Percentiles rank a stretch among this genome's conserved stretches.
Conservation (phyloP, 2,888 invertebrate genomes). For the Hydroisotoma schaefferi region DNA sequence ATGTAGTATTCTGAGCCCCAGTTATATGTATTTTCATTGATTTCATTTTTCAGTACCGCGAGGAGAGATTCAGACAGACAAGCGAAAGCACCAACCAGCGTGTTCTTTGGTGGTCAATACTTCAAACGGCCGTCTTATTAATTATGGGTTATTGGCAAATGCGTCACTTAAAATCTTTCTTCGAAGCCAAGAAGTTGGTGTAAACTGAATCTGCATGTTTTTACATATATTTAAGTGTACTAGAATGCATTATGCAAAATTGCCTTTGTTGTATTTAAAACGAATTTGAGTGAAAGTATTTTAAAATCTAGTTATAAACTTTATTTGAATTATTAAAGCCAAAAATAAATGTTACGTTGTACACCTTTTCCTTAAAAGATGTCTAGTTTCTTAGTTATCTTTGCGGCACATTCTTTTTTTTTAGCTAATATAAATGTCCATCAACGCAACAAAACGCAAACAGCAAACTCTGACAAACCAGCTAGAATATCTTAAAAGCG, state of each 20-base stretch:
- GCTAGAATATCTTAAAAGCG: too few relatives aligned
- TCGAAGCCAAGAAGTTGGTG: slow-evolving; percentile 98
- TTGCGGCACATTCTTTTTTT: too few relatives aligned
- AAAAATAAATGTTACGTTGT: too few relatives aligned
- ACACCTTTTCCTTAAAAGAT: too few relatives aligned
- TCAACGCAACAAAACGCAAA: too few relatives aligned
- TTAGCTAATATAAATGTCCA: too few relatives aligned
- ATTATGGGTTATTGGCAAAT: slow-evolving; percentile 98
- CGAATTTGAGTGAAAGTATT: neutral
- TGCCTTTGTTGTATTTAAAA: too few relatives aligned
- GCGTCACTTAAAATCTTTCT: slow-evolving; percentile 98
- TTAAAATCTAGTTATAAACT: too few relatives aligned
- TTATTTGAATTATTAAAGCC: too few relatives aligned
- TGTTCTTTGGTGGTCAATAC: slow-evolving; percentile 94
- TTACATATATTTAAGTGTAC: slow-evolving; percentile 1
- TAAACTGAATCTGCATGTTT: slow-evolving; percentile 53
- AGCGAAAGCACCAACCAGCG: slow-evolving; percentile 95
- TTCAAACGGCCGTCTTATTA: slow-evolving; percentile 84
- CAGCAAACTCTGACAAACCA: too few relatives aligned
- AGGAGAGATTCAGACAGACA: slow-evolving; percentile 94
- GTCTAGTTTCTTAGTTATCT: too few relatives aligned
- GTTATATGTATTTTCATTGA: slow-evolving; percentile 22
- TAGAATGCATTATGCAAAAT: too few relatives aligned
- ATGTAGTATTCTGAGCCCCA: slow-evolving; percentile 8
- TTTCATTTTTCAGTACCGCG: slow-evolving; percentile 69